A percentile compares a stretch with the other conserved stretches of the same genome.
Evolutionary conservation across 2,888 invertebrate species (phyloP).

Genomic region (Serrognathus titanus): DNA sequence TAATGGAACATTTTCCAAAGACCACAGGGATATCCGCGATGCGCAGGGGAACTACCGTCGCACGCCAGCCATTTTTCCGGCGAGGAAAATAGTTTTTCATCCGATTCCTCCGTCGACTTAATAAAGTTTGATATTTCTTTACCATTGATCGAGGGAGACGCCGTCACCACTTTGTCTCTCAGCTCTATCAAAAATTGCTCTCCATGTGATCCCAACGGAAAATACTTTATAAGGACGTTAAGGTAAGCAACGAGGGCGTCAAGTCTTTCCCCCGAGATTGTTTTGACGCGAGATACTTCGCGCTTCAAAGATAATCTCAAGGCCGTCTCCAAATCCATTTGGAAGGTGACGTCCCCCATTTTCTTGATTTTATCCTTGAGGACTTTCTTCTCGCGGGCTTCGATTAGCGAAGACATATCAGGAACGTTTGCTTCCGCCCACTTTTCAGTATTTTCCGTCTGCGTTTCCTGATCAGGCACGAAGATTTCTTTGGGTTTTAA

Average conservation of each 20-base stretch:
- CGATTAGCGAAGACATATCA: conserved; percentile 32
- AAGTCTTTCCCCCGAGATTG: conserved; percentile 68
- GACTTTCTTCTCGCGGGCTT: conserved; percentile 36
- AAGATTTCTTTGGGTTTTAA: conserved; percentile 45
- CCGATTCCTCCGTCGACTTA: conserved; percentile 48
- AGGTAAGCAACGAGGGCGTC: conserved; percentile 73
- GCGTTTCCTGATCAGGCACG: conserved; percentile 26
- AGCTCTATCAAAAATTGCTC: conserved; percentile 63
- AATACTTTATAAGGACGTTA: conserved; percentile 67
- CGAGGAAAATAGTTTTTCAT: conserved; percentile 57
- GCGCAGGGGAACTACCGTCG: conserved; percentile 68
- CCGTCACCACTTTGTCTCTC: conserved; percentile 49
- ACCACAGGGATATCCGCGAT: conserved; percentile 89
- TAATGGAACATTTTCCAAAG: conserved; percentile 95
- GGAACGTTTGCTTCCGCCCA: conserved; percentile 47
- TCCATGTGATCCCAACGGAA: conserved; percentile 72
- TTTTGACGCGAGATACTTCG: conserved; percentile 72
- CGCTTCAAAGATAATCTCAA: conserved; percentile 78
- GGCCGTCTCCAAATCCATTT: conserved; percentile 84
- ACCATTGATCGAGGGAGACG: conserved; percentile 52
- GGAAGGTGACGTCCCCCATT: conserved; percentile 65
- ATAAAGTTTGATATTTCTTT: conserved; percentile 53
- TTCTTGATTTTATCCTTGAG: conserved; percentile 41
- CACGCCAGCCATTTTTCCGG: conserved; percentile 74
- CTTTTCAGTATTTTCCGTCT: conserved; percentile 36